Conservation (phyloP, 2,888 invertebrate species). For the Sinhomidia bicolor region DNA sequence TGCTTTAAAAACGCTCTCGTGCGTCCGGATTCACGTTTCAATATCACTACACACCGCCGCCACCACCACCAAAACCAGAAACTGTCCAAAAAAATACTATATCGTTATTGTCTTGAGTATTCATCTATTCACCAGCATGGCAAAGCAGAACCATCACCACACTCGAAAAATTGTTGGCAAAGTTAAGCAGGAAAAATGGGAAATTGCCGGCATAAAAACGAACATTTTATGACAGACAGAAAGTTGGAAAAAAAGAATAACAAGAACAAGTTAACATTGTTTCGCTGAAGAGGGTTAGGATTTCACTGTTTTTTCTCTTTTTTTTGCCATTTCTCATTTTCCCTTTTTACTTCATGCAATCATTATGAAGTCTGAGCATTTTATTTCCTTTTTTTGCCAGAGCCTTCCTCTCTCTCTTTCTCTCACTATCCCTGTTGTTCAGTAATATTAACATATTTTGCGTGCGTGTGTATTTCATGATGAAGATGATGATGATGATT, state of each 20-base stretch:
- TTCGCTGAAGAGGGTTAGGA: background rate
- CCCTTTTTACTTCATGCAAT: constrained; percentile 38
- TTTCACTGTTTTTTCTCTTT: constrained; percentile 12
- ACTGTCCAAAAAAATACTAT: background rate
- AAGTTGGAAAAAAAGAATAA: too few relatives aligned
- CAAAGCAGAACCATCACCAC: too few relatives aligned
- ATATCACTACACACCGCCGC: background rate
- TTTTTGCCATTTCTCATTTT: constrained; percentile 14
- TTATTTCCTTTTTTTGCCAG: background rate
- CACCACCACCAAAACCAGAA: background rate
- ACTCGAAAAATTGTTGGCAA: background rate
- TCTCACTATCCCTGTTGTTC: too few relatives aligned
- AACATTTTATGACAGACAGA: constrained; percentile 39
- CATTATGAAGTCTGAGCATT: constrained; percentile 7
- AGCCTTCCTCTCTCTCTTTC: background rate
- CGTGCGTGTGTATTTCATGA: too few relatives aligned
- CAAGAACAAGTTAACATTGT: background rate
- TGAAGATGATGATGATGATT: background rate
- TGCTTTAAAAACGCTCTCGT: background rate
- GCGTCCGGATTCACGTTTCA: background rate
- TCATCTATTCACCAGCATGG: too few relatives aligned
- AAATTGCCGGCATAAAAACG: constrained; percentile 53
- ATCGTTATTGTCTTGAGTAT: background rate
- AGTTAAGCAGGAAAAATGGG: background rate
- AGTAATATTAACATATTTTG: background rate